Evolutionary conservation across 2,113 vertebrate genomes (phyloP).

Genomic region (Motacilla alba): DNA sequence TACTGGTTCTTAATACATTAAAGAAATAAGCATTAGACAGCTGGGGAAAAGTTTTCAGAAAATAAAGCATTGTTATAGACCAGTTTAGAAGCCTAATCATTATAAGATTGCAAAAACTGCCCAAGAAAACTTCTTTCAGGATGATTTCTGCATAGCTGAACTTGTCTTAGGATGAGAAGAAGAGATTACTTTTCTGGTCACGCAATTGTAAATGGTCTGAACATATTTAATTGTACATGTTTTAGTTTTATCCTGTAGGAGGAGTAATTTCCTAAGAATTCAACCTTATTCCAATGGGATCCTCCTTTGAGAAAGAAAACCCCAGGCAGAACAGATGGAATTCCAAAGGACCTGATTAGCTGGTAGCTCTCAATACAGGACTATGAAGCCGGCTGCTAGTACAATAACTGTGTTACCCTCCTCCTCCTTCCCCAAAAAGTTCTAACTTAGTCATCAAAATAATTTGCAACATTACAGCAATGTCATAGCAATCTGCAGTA

Average conservation of each 20-base stretch:
- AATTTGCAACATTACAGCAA: background rate
- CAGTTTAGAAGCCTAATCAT: background rate
- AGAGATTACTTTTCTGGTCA: background rate
- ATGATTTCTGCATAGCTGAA: background rate
- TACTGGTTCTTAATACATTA: background rate
- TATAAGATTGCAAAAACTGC: background rate
- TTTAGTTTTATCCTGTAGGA: slow-evolving; percentile 37
- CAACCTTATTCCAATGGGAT: background rate
- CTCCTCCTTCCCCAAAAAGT: background rate
- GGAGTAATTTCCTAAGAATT: slow-evolving; percentile 43
- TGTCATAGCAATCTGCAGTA: background rate
- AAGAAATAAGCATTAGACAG: background rate
- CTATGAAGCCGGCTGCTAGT: background rate
- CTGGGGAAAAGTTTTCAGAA: background rate
- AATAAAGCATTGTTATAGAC: background rate
- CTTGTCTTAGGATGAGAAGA: background rate
- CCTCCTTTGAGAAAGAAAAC: background rate
- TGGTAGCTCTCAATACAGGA: background rate
- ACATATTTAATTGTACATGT: background rate
- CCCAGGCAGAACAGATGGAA: background rate
- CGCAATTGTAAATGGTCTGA: background rate
- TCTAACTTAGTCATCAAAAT: background rate
- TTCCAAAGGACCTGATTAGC: background rate
- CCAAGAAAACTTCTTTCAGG: background rate
- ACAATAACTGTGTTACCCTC: background rate